Base-by-base conservation (phyloP, 2,888 invertebrate genomes). In the Plebejus anna region DNA sequence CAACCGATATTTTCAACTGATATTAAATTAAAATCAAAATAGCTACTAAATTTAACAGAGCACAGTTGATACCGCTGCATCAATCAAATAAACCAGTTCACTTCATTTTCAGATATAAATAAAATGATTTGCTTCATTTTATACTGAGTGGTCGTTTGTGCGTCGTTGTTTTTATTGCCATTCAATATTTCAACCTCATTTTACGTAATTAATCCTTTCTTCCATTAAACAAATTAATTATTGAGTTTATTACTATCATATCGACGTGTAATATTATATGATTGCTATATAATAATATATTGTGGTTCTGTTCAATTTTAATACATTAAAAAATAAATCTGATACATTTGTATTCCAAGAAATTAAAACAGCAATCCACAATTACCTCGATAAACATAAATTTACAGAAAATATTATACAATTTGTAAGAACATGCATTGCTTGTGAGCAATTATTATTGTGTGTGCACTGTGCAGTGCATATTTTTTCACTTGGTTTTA, bases 21-120 rank as follows among this genome's bases (percentile, higher is more conserved):
- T 32, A 66, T 66, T 66, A 32, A 66, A 66, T 66, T 66, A 36
- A 66, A 16, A 16, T 4, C 32, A 16, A 66, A 66, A 66, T 66
- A 13, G 32, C 66, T 0, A 36, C 66, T 36, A 66, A 66, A 66
- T 66, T 36, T 16, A 28, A 13, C 32, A 22, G 13, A 72, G n/a
- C 22, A 22, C 22, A 72, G n/a, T 28, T 13, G n/a, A 42, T 72
- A 42, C 42, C 42, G n/a, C 42, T 55, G 72, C 72, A 72, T 72
- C 72, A 72, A 47, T 47, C 72, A 72, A 72, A 72, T 72, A 72
- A 72, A 72, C 13, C 28, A 22, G 42, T 47, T 11, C 47, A 22
- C 72, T 72, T 72, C 72, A 72, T 72, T 72, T 47, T 4, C 72
- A 71, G 71, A 72, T 72, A 72, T 72, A 42, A 72, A 72, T 72